Evolutionary conservation across 2,888 invertebrate species (phyloP), one percentile per base, ranked within the genome.

Genomic region (Thereva unica): DNA sequence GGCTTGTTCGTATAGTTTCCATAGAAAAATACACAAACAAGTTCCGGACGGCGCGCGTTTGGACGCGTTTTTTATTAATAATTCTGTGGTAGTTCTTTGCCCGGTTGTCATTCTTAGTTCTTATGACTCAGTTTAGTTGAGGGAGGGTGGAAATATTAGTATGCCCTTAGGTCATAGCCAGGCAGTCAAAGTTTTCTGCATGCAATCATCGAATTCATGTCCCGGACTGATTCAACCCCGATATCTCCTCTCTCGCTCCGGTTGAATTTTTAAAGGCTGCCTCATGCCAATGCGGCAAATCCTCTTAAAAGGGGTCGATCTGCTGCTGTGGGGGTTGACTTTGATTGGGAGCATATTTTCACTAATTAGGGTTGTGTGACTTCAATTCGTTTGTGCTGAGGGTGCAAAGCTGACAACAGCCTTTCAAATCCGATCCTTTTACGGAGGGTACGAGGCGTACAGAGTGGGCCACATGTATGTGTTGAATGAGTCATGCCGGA

Each of bases 331-430:
- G 23, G 53, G 53, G 53, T 40, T 53, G 53, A 53, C 40, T 53
- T 53, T 53, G 53, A 53, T 53, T 53, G 53, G 53, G 53, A 53
- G 40, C 53, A 53, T 53, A 53, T 53, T 53, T 53, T 23, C 40
- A 53, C 53, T 53, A 53, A 53, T 53, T 53, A 53, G 53, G 38
- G 53, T 40, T 53, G 38, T 53, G 38, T 40, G 10, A 35, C 40
- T 53, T 40, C 10, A 10, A 4, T 53, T 5, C 23, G 23, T 23
- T 23, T 23, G 23, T 23, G 23, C 23, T 23, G 23, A 23, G 23
- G 23, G 23, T 23, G 23, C 23, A 23, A 23, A 23, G 23, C 23
- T 23, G 23, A 23, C 23, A 23, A 23, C 23, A 23, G 23, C 23
- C 23, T 23, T 23, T 23, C 23, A 23, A 23, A 23, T 23, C 23